phyloP scores from a whole-genome alignment of 2,113 vertebrate genomes.

The Cololabis saira region DNA sequence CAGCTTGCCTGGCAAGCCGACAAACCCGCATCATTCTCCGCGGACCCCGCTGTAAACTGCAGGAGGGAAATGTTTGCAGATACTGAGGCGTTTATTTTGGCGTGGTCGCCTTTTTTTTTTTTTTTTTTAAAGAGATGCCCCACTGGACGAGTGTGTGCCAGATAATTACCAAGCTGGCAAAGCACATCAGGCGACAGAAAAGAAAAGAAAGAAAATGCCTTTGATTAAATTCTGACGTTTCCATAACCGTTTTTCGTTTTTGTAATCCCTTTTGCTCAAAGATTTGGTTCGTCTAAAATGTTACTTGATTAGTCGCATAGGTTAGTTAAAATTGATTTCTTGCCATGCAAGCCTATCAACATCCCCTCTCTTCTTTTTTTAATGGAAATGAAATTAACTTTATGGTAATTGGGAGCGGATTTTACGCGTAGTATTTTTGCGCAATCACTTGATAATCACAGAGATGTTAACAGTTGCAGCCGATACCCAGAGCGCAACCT shows the following conservation, averaged over 20 bases:
- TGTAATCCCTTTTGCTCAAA: too few relatives aligned
- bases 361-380: too few relatives aligned
- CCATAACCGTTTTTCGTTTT: too few relatives aligned
- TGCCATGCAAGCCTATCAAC: too few relatives aligned
- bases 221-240: too few relatives aligned
- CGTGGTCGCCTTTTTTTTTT: too few relatives aligned
- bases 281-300: too few relatives aligned
- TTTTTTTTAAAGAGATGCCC: conserved; percentile 38
- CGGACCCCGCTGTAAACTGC: not conserved
- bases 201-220: not conserved
- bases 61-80: conserved; percentile 3
- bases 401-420: not conserved
- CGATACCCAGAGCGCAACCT: conserved; percentile 14
- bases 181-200: conserved; percentile 45
- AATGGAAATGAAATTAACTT: too few relatives aligned
- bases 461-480: not conserved
- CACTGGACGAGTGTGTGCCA: conserved; percentile 34
- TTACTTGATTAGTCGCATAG: too few relatives aligned
- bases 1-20: conserved; percentile 51
- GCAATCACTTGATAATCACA: conserved; percentile 4
- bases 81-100: conserved; percentile 24
- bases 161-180: conserved; percentile 65
- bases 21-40: not conserved
- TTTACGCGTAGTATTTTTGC: conserved; percentile 37
- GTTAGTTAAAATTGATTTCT: too few relatives aligned